Percentiles rank a stretch among this genome's conserved stretches.
phyloP scores from a whole-genome alignment of 2,888 invertebrate genomes.

The Chrysolina americana region DNA sequence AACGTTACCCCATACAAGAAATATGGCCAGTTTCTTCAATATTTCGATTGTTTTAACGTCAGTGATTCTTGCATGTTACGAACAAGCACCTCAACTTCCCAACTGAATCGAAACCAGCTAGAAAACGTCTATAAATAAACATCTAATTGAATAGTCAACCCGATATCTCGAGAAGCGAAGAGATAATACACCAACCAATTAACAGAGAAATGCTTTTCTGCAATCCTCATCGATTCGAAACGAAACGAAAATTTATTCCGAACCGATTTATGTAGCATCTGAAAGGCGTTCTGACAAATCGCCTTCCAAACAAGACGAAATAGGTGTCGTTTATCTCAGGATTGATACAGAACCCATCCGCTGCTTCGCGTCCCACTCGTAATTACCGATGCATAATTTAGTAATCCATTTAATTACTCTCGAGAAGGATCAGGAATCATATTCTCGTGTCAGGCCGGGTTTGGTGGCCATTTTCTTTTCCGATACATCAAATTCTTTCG shows the following conservation, averaged over 20 bases:
- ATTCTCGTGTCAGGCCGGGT: slow-evolving; percentile 23
- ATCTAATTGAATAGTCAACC: slow-evolving; percentile 26
- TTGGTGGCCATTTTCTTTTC: slow-evolving; percentile 30
- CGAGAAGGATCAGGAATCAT: slow-evolving; percentile 33
- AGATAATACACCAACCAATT: slow-evolving; percentile 33
- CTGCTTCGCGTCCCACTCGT: slow-evolving; percentile 56
- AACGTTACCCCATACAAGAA: too few species aligned
- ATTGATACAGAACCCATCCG: slow-evolving; percentile 49
- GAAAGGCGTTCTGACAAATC: slow-evolving; percentile 53
- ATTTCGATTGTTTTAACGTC: too few species aligned
- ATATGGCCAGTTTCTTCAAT: too few species aligned
- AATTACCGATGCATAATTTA: slow-evolving; percentile 58
- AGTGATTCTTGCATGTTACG: too few species aligned
- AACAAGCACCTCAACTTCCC: too few species aligned
- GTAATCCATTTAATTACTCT: slow-evolving; percentile 39
- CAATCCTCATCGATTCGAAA: slow-evolving; percentile 32
- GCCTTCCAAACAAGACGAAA: slow-evolving; percentile 53
- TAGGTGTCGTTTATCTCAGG: slow-evolving; percentile 53
- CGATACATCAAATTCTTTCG: slow-evolving; percentile 52
- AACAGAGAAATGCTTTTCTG: slow-evolving; percentile 27
- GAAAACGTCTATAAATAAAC: slow-evolving; percentile 12
- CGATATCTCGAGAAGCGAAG: slow-evolving; percentile 22
- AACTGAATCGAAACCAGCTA: background rate
- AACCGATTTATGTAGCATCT: slow-evolving; percentile 45
- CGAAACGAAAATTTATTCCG: slow-evolving; percentile 46